phyloP scores from a whole-genome alignment of 2,888 invertebrate genomes.

The Caenorhabditis afra region DNA sequence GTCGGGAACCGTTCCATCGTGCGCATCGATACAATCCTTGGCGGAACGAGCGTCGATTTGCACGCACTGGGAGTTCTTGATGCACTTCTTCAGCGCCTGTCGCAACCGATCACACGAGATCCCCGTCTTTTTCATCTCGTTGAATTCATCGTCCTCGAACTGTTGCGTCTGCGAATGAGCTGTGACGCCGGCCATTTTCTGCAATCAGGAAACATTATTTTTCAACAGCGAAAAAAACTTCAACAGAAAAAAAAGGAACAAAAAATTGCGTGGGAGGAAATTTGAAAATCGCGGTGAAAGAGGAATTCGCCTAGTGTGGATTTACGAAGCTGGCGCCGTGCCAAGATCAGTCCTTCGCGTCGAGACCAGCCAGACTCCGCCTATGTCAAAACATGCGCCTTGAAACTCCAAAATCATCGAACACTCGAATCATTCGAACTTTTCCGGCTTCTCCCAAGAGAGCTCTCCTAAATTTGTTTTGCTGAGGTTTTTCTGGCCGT shows the following conservation, averaged over 20 bases:
- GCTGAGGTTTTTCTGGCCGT: conserved; percentile 1
- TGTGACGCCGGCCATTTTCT: conserved; percentile 54
- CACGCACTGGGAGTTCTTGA: conserved; percentile 77
- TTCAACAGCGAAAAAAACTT: conserved; percentile 2
- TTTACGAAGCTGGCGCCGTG: conserved; percentile 39
- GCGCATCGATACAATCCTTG: conserved; percentile 76
- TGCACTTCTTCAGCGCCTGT: conserved; percentile 75
- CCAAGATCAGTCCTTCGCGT: conserved; percentile 25
- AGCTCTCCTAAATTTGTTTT: conserved; percentile 5
- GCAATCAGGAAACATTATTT: not conserved
- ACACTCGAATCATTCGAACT: not conserved
- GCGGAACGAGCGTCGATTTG: conserved; percentile 72
- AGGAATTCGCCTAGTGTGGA: conserved; percentile 7
- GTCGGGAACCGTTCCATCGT: conserved; percentile 75
- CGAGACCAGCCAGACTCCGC: conserved; percentile 25
- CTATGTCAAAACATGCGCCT: conserved; percentile 48
- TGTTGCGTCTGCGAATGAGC: conserved; percentile 49
- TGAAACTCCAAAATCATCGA: conserved; percentile 1
- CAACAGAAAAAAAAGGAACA: conserved; percentile 3
- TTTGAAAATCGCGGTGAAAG: conserved; percentile 3
- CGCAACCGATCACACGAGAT: conserved; percentile 76
- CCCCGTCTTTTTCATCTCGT: conserved; percentile 69
- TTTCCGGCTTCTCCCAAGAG: not conserved
- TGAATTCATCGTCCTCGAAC: conserved; percentile 70
- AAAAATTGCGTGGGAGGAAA: conserved; percentile 12